Evolutionary conservation across 1,140 invertebrate genomes (phyloP).

Genomic region (Drosophila baimaii): DNA sequence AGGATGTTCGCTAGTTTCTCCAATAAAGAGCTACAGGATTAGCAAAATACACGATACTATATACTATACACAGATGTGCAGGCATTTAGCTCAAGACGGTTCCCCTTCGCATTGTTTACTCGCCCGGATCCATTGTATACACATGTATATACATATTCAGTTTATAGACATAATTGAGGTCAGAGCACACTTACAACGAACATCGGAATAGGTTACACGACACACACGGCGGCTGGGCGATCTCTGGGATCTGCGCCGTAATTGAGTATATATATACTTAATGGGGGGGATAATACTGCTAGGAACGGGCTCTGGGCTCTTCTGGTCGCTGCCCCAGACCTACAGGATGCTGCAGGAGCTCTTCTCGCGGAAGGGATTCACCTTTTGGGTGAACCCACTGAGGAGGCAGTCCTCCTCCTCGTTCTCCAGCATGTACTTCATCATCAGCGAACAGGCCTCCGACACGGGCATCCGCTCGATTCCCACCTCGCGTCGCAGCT

Average conservation of each 20-base stretch:
- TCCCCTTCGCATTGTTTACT: constrained; percentile 44
- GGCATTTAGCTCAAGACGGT: constrained; percentile 70
- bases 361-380: constrained; percentile 98
- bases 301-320: constrained; percentile 59
- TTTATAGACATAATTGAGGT: constrained; percentile 82
- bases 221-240: constrained; percentile 43
- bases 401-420: constrained; percentile 96
- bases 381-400: constrained; percentile 97
- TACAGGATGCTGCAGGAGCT: constrained; percentile 94
- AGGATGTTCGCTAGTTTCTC: constrained; percentile 47
- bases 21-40: constrained; percentile 77
- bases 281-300: constrained; percentile 63
- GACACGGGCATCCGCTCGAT: constrained; percentile 94
- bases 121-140: constrained; percentile 56
- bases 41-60: constrained; percentile 73
- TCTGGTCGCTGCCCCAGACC: constrained; percentile 13
- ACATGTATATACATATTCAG: constrained; percentile 69
- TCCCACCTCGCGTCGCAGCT: constrained; percentile 94
- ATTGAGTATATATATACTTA: constrained; percentile 45
- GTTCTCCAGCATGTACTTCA: constrained; percentile 96
- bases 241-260: constrained; percentile 28
- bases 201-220: constrained; percentile 68
- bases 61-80: constrained; percentile 53
- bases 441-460: constrained; percentile 95
- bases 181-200: constrained; percentile 69